Conservation (phyloP, 2,888 invertebrate species). For the Epinotia brunnichana region DNA sequence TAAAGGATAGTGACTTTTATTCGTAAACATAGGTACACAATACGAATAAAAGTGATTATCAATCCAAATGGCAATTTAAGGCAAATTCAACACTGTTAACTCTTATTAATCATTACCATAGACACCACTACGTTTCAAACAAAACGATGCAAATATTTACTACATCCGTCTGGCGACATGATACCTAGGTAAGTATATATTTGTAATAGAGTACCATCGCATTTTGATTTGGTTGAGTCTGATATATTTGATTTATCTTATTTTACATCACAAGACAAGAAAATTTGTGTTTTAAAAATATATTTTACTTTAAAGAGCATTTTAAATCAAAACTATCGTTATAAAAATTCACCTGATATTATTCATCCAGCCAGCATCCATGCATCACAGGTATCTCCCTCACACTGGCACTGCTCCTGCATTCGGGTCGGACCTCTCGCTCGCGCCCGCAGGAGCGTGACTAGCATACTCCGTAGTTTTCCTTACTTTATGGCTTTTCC, state of each 20-base stretch:
- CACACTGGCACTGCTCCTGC: neutral
- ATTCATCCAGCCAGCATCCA: slow-evolving; percentile 36
- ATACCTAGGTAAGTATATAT: too few species aligned
- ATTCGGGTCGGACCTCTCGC: slow-evolving; percentile 27
- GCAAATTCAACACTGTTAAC: too few species aligned
- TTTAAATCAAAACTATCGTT: slow-evolving; percentile 29
- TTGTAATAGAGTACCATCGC: neutral
- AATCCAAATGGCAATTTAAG: too few species aligned
- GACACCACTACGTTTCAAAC: too few species aligned
- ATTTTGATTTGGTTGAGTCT: neutral
- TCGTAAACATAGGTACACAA: too few species aligned
- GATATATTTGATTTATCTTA: neutral
- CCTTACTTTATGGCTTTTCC: slow-evolving; percentile 44
- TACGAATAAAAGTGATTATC: too few species aligned
- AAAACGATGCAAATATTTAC: too few species aligned
- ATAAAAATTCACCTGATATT: slow-evolving; percentile 30
- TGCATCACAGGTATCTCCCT: slow-evolving; percentile 29
- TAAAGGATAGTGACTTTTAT: too few species aligned
- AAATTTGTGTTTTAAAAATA: neutral
- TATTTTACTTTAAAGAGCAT: neutral
- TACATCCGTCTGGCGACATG: neutral
- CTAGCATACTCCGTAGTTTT: slow-evolving; percentile 43
- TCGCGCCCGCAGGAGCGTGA: slow-evolving; percentile 39
- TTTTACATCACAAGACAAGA: neutral
- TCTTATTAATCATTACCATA: too few species aligned